phyloP scores from a whole-genome alignment of 2,113 vertebrate genomes.

The Craseonycteris thonglongyai region DNA sequence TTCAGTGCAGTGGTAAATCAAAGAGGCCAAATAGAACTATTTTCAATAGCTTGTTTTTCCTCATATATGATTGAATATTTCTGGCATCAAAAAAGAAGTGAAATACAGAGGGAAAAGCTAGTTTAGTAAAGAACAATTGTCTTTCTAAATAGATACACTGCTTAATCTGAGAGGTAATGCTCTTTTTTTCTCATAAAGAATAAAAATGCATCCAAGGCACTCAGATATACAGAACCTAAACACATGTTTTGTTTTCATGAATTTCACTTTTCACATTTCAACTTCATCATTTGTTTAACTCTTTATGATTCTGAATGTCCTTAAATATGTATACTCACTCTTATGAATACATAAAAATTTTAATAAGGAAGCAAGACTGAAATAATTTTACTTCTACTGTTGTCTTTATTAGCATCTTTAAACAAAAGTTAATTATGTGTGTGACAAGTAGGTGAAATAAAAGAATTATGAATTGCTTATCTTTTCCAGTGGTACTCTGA shows the following conservation, averaged over 20 bases:
- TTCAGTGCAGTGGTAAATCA: not conserved
- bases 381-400: not conserved
- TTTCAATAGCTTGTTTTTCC: not conserved
- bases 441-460: not conserved
- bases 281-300: not conserved
- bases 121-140: not conserved
- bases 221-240: not conserved
- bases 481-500: not conserved
- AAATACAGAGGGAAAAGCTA: not conserved
- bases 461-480: not conserved
- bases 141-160: not conserved
- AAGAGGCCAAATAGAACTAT: not conserved
- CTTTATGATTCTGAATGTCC: not conserved
- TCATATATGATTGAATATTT: not conserved
- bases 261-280: not conserved
- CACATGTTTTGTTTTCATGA: not conserved
- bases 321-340: not conserved
- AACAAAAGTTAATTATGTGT: not conserved
- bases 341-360: not conserved
- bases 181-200: not conserved
- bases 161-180: not conserved
- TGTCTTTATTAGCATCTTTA: not conserved
- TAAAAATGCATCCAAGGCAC: fast-evolving
- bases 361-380: not conserved
- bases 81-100: not conserved